phyloP scores from a whole-genome alignment of 2,113 vertebrate species.

The Anhinga anhinga region DNA sequence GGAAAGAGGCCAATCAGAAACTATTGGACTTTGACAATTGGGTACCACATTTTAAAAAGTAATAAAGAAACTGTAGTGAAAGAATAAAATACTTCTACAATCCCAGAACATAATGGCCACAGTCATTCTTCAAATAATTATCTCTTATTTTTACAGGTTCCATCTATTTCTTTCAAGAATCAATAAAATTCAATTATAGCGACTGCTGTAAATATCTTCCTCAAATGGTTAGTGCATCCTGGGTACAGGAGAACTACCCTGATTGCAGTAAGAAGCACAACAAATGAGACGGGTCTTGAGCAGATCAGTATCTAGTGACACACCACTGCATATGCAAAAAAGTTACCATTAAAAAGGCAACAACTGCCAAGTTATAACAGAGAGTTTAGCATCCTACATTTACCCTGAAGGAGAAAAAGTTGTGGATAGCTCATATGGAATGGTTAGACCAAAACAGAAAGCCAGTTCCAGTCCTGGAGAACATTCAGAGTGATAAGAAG shows the following conservation, averaged over 20 bases:
- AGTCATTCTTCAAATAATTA: not conserved
- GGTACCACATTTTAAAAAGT: not conserved
- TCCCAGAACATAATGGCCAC: not conserved
- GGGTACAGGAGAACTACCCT: constrained; percentile 44
- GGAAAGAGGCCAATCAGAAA: not conserved
- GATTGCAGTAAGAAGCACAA: not conserved
- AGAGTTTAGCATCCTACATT: not conserved
- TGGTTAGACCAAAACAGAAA: not conserved
- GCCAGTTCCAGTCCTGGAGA: not conserved
- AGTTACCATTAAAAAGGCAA: rapidly evolving
- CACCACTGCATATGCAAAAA: not conserved
- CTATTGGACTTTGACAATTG: not conserved
- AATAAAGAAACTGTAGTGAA: not conserved
- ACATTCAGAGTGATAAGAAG: not conserved
- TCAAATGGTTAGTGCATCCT: constrained; percentile 38
- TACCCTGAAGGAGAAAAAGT: not conserved
- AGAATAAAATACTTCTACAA: not conserved
- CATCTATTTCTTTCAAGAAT: constrained; percentile 71
- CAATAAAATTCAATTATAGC: constrained; percentile 15
- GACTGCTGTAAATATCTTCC: not conserved
- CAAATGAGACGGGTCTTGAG: not conserved
- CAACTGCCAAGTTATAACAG: not conserved
- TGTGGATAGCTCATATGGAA: not conserved
- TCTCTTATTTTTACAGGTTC: constrained; percentile 17
- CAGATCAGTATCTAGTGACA: not conserved